These are phyloP conservation scores for Actinia equina DNA, from an alignment of 64 coral and sea anemone species.

Conservation along the genomic window DNA sequence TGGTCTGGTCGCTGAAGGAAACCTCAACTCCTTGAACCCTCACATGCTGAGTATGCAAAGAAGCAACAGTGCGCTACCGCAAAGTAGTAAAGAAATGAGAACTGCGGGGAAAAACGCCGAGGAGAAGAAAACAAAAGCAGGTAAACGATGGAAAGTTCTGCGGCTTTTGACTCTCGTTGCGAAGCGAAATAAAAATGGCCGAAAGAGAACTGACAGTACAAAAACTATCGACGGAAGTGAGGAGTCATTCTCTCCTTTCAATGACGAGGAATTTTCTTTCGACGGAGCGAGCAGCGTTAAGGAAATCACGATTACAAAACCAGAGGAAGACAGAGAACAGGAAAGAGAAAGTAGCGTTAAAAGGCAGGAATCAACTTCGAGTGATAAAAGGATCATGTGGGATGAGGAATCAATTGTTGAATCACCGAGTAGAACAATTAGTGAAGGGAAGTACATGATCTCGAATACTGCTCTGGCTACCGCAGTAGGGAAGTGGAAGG, in stretches of 20 bases:
- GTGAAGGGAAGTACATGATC: neutral
- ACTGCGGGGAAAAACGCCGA: constrained; percentile 4
- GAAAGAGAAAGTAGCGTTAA: neutral
- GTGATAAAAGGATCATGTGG: constrained; percentile 5
- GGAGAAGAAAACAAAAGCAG: neutral
- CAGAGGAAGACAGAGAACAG: neutral
- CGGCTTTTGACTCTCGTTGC: constrained; percentile 1
- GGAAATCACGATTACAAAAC: constrained; percentile 15
- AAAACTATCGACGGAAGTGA: neutral
- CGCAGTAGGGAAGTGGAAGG: constrained; percentile 13
- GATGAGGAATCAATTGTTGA: neutral
- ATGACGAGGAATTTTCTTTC: neutral
- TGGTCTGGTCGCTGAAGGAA: neutral
- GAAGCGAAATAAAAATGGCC: neutral
- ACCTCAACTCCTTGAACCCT: neutral
- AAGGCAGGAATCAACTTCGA: neutral
- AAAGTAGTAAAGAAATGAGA: constrained; percentile 2
- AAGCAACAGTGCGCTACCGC: constrained; percentile 16
- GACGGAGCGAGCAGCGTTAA: neutral
- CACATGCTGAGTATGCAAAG: neutral
- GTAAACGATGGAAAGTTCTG: constrained; percentile 19
- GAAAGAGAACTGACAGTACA: constrained; percentile 1
- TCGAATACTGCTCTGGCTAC: neutral
- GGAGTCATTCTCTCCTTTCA: neutral
- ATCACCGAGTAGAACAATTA: neutral